Conservation (phyloP, 2,888 invertebrate genomes). For the Polia nebulosa region DNA sequence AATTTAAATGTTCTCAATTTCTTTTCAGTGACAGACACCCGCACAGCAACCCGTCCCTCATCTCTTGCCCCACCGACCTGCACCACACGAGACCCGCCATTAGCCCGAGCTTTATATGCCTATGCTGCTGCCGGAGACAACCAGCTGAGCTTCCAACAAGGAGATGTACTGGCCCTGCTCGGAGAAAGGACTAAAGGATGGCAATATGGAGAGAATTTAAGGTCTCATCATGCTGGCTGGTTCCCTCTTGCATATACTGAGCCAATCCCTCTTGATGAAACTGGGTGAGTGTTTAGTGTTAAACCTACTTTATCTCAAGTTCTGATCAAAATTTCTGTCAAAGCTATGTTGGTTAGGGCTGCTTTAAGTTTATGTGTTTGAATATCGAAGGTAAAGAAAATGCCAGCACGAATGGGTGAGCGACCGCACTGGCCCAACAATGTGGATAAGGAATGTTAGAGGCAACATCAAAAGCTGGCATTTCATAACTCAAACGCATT, state of each 20-base stretch:
- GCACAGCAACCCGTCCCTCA: constrained; percentile 91
- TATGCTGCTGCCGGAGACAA: constrained; percentile 97
- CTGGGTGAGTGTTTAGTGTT: constrained; percentile 86
- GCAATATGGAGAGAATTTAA: constrained; percentile 98
- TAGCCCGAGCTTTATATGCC: constrained; percentile 96
- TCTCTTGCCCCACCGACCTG: constrained; percentile 92
- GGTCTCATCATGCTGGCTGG: constrained; percentile 98
- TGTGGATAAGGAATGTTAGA: background rate
- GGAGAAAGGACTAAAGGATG: constrained; percentile 98
- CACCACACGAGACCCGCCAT: constrained; percentile 92
- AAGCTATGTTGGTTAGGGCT: background rate
- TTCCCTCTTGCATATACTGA: constrained; percentile 99
- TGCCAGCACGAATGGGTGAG: background rate
- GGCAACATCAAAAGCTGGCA: background rate
- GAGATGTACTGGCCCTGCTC: constrained; percentile 96
- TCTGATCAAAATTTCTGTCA: background rate
- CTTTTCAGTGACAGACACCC: constrained; percentile 79
- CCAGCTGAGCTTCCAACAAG: constrained; percentile 97
- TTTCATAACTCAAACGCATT: background rate
- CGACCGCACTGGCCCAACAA: no score
- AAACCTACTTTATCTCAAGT: background rate
- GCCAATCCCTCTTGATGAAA: constrained; percentile 92
- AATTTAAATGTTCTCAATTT: background rate
- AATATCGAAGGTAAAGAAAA: background rate
- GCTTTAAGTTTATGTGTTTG: background rate